These are phyloP conservation scores for Acanthacorydalis orientalis DNA, from an alignment of 2,888 invertebrate species.

Conservation along the genomic window DNA sequence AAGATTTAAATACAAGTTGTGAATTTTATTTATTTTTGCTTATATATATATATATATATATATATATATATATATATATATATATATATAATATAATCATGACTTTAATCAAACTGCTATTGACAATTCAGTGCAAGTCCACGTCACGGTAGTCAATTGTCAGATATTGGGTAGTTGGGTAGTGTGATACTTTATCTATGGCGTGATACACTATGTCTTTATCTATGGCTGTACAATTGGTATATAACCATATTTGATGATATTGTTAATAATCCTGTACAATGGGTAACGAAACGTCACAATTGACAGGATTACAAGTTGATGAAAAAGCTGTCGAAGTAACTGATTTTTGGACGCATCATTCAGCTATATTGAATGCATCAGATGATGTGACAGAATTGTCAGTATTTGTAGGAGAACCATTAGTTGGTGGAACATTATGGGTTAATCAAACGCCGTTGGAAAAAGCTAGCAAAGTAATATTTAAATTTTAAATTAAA, in stretches of 20 bases:
- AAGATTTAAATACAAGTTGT: too few relatives aligned
- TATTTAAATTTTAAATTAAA: constrained; percentile 12
- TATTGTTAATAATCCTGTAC: constrained; percentile 8
- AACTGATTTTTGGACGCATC: constrained; percentile 64
- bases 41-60: too few relatives aligned
- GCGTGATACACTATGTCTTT: too few relatives aligned
- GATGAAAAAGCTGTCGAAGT: constrained; percentile 59
- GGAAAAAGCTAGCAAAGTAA: constrained; percentile 61
- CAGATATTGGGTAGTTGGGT: too few relatives aligned
- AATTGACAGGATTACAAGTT: constrained; percentile 52
- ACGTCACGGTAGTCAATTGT: too few relatives aligned
- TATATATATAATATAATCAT: too few relatives aligned
- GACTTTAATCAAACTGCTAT: too few relatives aligned
- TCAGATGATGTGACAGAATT: constrained; percentile 40
- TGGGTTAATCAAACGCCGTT: constrained; percentile 50
- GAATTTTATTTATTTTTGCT: too few relatives aligned
- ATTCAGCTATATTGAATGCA: constrained; percentile 40
- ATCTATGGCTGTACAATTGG: too few relatives aligned
- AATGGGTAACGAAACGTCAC: constrained; percentile 64
- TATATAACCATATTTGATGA: not conserved
- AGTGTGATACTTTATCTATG: too few relatives aligned
- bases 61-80: too few relatives aligned
- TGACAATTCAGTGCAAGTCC: too few relatives aligned
- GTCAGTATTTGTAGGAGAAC: constrained; percentile 61
- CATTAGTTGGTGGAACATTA: constrained; percentile 41